These are phyloP conservation scores for Zosterops lateralis DNA, from an alignment of 2,113 vertebrate species.

Conservation along the genomic window DNA sequence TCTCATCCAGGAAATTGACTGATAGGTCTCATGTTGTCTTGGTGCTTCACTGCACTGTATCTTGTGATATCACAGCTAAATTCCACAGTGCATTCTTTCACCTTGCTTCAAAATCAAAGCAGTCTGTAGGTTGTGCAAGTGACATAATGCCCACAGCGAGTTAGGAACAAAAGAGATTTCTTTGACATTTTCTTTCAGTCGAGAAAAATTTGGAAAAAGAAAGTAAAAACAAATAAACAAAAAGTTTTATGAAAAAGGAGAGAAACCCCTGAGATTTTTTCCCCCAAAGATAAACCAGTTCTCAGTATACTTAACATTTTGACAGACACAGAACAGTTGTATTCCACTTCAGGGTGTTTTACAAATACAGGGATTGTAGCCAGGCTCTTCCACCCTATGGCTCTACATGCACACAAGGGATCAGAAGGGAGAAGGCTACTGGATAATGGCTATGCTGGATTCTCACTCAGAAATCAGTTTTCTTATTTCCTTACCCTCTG, in stretches of 20 bases:
- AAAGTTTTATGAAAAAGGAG: neutral
- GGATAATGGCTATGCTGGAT: neutral
- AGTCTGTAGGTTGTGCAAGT: neutral
- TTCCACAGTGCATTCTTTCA: neutral
- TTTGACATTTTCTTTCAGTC: neutral
- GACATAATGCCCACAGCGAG: neutral
- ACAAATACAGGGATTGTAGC: neutral
- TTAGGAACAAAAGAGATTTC: neutral
- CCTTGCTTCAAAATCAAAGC: slow-evolving; percentile 2
- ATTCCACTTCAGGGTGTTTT: neutral
- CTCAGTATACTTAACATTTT: neutral
- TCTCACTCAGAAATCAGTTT: slow-evolving; percentile 23
- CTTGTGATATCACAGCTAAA: neutral
- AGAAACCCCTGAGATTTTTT: neutral
- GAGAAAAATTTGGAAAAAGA: neutral
- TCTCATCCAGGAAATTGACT: neutral
- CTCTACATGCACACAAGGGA: neutral
- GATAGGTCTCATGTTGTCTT: neutral
- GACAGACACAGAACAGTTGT: neutral
- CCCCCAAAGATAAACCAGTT: neutral
- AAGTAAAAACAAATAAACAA: neutral
- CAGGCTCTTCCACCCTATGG: neutral
- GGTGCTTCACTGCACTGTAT: neutral
- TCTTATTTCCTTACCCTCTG: slow-evolving; percentile 84
- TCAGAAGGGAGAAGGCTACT: neutral